A percentile compares a stretch with the other conserved stretches of the same genome.
Evolutionary conservation across 2,888 invertebrate genomes (phyloP).

Genomic region (Macropis europaea): DNA sequence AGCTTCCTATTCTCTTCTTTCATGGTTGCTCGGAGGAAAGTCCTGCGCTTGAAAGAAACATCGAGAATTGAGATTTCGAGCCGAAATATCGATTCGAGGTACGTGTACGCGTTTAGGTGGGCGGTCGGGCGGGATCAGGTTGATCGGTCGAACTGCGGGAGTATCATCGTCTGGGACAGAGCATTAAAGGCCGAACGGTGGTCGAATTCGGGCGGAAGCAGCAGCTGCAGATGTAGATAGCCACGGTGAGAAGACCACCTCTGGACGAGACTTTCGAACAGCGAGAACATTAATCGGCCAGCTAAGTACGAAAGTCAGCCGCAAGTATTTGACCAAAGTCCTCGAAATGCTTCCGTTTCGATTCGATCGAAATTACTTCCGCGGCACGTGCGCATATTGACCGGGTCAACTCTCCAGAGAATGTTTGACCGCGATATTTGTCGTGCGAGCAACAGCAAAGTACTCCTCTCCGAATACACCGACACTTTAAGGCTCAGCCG

Average conservation of each 20-base stretch:
- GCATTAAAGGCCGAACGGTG: constrained; percentile 27
- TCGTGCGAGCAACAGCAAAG: no score
- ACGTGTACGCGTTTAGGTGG: neutral
- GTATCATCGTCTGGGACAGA: constrained; percentile 13
- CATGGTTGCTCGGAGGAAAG: neutral
- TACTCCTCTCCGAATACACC: no score
- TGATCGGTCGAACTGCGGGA: constrained; percentile 5
- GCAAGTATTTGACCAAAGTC: constrained; percentile 23
- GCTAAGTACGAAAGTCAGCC: constrained; percentile 23
- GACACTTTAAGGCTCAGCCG: no score
- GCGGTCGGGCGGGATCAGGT: neutral
- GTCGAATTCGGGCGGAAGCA: constrained; percentile 5
- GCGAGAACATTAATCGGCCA: constrained; percentile 13
- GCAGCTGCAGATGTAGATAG: constrained; percentile 27
- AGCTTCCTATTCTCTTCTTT: no score
- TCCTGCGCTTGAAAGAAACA: neutral
- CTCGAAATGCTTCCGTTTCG: constrained; percentile 3
- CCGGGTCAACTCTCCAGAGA: constrained; percentile 7
- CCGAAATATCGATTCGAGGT: neutral
- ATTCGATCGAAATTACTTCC: constrained; percentile 33
- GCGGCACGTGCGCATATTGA: constrained; percentile 24
- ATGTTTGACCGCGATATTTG: constrained; percentile 17
- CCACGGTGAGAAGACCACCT: neutral
- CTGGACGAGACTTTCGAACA: neutral
- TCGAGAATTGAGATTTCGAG: neutral